phyloP scores from a whole-genome alignment of 2,888 invertebrate genomes.

The Steinernema carpocapsae region DNA sequence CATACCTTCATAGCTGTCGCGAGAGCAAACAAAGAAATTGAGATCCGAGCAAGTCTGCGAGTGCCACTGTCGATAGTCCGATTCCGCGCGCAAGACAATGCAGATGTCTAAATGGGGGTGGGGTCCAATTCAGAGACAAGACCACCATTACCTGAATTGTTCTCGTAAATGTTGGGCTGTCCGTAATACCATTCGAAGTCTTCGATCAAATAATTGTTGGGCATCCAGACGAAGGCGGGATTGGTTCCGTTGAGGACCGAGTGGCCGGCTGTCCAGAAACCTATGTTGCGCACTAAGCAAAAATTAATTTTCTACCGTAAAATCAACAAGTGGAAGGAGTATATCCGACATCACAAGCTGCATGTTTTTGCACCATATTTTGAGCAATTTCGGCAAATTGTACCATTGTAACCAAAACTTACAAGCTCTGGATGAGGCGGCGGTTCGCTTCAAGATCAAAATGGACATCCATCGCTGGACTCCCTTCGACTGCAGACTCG shows the following conservation, averaged over 20 bases:
- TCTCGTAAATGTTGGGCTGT: constrained; percentile 51
- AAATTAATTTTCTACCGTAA: no score
- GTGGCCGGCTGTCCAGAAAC: constrained; percentile 50
- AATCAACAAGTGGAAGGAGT: no score
- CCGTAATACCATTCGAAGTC: constrained; percentile 48
- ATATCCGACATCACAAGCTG: no score
- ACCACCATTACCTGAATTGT: constrained; percentile 45
- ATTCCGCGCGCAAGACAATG: constrained; percentile 44
- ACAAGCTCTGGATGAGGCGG: constrained; percentile 4
- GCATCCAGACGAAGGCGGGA: constrained; percentile 50
- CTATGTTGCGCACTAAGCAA: constrained; percentile 28
- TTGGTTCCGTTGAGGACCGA: constrained; percentile 47
- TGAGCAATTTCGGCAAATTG: background rate
- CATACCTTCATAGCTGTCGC: constrained; percentile 9
- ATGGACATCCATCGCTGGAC: background rate
- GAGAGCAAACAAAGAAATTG: constrained; percentile 50
- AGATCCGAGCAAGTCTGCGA: constrained; percentile 44
- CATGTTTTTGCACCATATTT: no score
- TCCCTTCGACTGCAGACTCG: background rate
- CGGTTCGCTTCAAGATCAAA: constrained; percentile 16
- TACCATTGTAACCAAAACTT: background rate
- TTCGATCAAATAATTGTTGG: constrained; percentile 45
- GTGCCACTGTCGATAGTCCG: constrained; percentile 48
- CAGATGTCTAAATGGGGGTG: constrained; percentile 46
- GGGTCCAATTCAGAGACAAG: background rate